Conservation (phyloP, 1,140 invertebrate genomes). For the Ostrea edulis region DNA sequence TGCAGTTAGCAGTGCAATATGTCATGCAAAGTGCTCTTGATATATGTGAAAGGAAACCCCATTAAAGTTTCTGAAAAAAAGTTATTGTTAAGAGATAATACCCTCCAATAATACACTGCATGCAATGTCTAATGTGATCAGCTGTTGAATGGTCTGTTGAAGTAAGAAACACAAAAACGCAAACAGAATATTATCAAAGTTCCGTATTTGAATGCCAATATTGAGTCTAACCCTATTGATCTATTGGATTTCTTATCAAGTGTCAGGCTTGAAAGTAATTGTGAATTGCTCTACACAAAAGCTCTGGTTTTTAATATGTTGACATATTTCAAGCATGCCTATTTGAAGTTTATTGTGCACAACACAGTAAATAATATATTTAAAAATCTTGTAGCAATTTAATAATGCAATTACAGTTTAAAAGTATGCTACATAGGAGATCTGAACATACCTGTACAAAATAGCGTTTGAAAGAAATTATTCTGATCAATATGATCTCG, state of each 20-base stretch:
- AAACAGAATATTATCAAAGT: background rate
- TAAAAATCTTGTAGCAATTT: slow-evolving; percentile 11
- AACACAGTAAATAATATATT: background rate
- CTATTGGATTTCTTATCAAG: slow-evolving; percentile 25
- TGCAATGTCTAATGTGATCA: background rate
- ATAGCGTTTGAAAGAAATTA: background rate
- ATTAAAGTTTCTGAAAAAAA: background rate
- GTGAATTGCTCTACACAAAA: slow-evolving; percentile 13
- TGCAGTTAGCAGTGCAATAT: background rate
- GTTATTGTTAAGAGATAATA: slow-evolving; percentile 13
- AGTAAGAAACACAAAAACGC: background rate
- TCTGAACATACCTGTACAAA: background rate
- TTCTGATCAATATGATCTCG: background rate
- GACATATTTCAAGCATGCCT: background rate
- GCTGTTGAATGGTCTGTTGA: background rate
- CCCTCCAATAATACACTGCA: background rate
- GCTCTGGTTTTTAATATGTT: slow-evolving; percentile 25
- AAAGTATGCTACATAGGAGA: background rate
- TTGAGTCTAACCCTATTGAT: slow-evolving; percentile 25
- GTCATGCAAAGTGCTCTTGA: background rate
- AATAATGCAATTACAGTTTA: slow-evolving; percentile 36
- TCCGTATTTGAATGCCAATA: background rate
- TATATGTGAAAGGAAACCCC: background rate
- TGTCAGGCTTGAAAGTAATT: slow-evolving; percentile 15
- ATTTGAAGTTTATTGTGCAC: slow-evolving; percentile 8